Evolutionary conservation across 1,140 invertebrate genomes (phyloP).

Genomic region (Asobara japonica): DNA sequence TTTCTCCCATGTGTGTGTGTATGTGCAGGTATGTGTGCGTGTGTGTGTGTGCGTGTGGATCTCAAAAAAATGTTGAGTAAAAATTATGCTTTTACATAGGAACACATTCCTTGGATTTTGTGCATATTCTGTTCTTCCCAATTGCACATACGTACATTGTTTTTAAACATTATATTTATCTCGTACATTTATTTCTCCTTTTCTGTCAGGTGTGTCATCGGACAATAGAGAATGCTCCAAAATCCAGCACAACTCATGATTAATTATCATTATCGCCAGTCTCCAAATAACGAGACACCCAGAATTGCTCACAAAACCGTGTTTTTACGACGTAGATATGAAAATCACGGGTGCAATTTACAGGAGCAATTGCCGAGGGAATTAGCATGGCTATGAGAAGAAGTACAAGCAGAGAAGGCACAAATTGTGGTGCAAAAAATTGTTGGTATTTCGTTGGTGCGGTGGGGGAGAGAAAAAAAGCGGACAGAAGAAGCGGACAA

Average conservation of each 20-base stretch:
- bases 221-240: background rate
- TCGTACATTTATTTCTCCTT: too few species aligned
- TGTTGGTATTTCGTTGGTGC: constrained; percentile 1
- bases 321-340: constrained; percentile 11
- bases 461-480: background rate
- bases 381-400: constrained; percentile 9
- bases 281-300: background rate
- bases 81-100: too few species aligned
- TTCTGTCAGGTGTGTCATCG: too few species aligned
- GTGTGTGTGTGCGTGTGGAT: too few species aligned
- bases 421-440: background rate
- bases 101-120: too few species aligned
- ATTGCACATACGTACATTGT: too few species aligned
- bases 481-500: background rate
- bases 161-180: too few species aligned
- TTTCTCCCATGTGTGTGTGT: too few species aligned
- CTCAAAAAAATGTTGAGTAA: too few species aligned
- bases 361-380: background rate
- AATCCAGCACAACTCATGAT: background rate
- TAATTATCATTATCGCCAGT: background rate
- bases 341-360: constrained; percentile 7
- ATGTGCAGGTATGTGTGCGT: too few species aligned
- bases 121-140: too few species aligned
- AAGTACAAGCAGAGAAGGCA: background rate
- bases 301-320: background rate